Evolutionary conservation across 2,888 invertebrate species (phyloP).

Genomic region (Chydorus sphaericus): DNA sequence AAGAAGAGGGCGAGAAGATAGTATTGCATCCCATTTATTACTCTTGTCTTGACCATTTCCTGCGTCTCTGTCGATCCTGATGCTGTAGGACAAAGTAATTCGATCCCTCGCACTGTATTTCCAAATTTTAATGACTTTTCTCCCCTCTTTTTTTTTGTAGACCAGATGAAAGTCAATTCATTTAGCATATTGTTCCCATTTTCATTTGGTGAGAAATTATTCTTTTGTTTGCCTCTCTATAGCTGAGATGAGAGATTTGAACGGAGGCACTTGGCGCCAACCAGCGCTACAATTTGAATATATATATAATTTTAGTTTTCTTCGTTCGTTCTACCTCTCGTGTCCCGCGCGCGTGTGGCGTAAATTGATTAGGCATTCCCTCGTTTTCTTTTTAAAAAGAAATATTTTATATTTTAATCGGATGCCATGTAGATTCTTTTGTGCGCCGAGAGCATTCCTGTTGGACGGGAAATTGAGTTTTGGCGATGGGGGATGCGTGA

Average conservation of each 20-base stretch:
- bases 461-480: neutral
- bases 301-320: neutral
- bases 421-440: too few relatives aligned
- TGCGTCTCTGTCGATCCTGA: too few relatives aligned
- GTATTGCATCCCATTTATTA: too few relatives aligned
- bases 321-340: neutral
- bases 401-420: neutral
- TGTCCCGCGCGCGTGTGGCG: neutral
- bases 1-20: neutral
- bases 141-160: neutral
- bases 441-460: too few relatives aligned
- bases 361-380: neutral
- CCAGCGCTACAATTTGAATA: neutral
- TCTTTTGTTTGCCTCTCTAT: too few relatives aligned
- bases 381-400: neutral
- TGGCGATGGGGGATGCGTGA: neutral
- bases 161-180: too few relatives aligned
- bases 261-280: neutral
- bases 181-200: too few relatives aligned
- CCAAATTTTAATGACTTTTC: neutral
- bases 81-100: too few relatives aligned
- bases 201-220: too few relatives aligned
- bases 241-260: neutral
- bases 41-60: slow-evolving; percentile 5
- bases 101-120: neutral